Conservation (phyloP, 2,888 invertebrate genomes). For the Mellilla xanthometata region DNA sequence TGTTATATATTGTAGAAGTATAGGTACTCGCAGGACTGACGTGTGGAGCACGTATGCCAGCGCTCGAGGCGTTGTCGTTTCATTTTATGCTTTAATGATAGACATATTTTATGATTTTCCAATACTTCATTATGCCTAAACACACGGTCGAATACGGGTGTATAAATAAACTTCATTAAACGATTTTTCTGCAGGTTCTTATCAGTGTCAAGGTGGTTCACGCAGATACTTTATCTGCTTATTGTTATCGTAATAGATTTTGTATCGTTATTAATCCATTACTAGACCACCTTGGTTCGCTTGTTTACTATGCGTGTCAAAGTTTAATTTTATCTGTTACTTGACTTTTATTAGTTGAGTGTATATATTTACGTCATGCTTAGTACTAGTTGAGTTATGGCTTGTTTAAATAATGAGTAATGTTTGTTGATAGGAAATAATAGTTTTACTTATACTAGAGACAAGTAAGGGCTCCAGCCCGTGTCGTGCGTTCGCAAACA, state of each 20-base stretch:
- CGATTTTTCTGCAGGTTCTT: conserved; percentile 28
- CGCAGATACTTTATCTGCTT: conserved; percentile 11
- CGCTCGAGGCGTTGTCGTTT: conserved; percentile 42
- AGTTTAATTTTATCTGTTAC: not conserved
- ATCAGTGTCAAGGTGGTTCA: conserved; percentile 25
- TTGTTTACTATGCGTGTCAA: not conserved
- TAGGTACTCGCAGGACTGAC: conserved; percentile 18
- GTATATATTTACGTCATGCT: too few species aligned
- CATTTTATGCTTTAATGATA: conserved; percentile 44
- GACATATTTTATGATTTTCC: conserved; percentile 47
- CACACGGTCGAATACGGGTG: conserved; percentile 28
- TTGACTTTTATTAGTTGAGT: too few species aligned
- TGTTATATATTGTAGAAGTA: conserved; percentile 42
- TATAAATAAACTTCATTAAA: conserved; percentile 28
- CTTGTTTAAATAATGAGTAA: too few species aligned
- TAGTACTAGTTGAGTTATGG: too few species aligned
- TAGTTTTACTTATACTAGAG: conserved; percentile 10
- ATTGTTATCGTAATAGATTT: conserved; percentile 16
- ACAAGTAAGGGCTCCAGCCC: conserved; percentile 38
- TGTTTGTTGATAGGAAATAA: too few species aligned
- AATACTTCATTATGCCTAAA: conserved; percentile 45
- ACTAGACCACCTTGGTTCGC: not conserved
- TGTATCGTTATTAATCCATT: conserved; percentile 14
- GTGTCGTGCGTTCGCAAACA: conserved; percentile 80
- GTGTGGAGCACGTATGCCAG: conserved; percentile 42